These are phyloP conservation scores for Cephus cinctus DNA, from an alignment of 1,140 invertebrate species.

Conservation along the genomic window DNA sequence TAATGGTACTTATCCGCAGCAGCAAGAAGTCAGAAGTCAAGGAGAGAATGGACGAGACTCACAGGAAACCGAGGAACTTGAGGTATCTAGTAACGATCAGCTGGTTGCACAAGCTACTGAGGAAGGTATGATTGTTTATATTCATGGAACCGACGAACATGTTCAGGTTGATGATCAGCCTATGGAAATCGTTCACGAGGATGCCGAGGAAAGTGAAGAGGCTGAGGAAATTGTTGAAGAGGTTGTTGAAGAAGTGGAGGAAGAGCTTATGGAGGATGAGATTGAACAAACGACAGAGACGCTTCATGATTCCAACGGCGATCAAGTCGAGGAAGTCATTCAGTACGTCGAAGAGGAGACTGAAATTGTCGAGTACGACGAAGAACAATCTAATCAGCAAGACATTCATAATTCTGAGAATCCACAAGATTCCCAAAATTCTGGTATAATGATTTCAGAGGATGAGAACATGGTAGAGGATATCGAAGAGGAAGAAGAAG, in stretches of 20 bases:
- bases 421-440: neutral
- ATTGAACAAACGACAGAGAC: slow-evolving; percentile 19
- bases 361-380: slow-evolving; percentile 50
- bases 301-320: slow-evolving; percentile 22
- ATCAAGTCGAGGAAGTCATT: slow-evolving; percentile 44
- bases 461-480: neutral
- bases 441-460: too few species aligned
- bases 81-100: slow-evolving; percentile 37
- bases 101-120: slow-evolving; percentile 43
- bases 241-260: slow-evolving; percentile 28
- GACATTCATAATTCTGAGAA: slow-evolving; percentile 19
- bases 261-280: slow-evolving; percentile 33
- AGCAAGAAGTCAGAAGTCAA: too few species aligned
- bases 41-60: slow-evolving; percentile 16
- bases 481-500: neutral
- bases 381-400: slow-evolving; percentile 32
- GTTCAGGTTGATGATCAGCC: slow-evolving; percentile 34
- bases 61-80: slow-evolving; percentile 39
- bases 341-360: slow-evolving; percentile 53
- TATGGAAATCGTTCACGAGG: slow-evolving; percentile 32
- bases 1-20: slow-evolving; percentile 33
- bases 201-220: slow-evolving; percentile 16
- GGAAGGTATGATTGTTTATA: slow-evolving; percentile 48
- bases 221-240: slow-evolving; percentile 18
- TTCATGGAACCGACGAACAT: slow-evolving; percentile 39